These are phyloP conservation scores for Hydrocynus forskahlii DNA, from an alignment of 2,797 vertebrate species.

Conservation along the genomic window DNA sequence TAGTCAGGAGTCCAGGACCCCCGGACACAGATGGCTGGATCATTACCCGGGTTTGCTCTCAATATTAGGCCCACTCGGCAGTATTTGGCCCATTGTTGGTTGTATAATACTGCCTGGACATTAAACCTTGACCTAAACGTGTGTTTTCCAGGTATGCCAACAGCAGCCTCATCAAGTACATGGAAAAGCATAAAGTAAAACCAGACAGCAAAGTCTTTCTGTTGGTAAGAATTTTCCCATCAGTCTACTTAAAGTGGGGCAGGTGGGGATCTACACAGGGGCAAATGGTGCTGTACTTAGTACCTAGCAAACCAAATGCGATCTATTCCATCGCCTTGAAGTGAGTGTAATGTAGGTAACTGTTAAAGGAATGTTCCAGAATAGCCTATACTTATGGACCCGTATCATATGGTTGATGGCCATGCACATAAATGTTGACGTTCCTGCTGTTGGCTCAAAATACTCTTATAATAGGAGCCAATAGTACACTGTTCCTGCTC, in stretches of 20 bases:
- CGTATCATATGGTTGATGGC: too few relatives aligned
- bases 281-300: background rate
- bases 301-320: background rate
- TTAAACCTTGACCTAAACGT: background rate
- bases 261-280: too few relatives aligned
- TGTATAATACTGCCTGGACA: background rate
- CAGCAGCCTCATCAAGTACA: conserved; percentile 98
- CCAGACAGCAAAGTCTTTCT: conserved; percentile 98
- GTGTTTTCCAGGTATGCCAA: conserved; percentile 90
- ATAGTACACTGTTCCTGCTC: too few relatives aligned
- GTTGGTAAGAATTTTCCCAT: conserved; percentile 76
- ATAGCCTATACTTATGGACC: too few relatives aligned
- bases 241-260: background rate
- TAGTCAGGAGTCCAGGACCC: too few relatives aligned
- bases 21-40: too few relatives aligned
- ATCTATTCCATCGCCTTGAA: too few relatives aligned
- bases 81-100: background rate
- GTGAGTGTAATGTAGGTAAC: background rate
- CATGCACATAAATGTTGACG: too few relatives aligned
- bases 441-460: too few relatives aligned
- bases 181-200: conserved; percentile 99
- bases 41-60: too few relatives aligned
- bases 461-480: too few relatives aligned
- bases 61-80: too few relatives aligned
- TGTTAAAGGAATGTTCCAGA: background rate